phyloP scores from a whole-genome alignment of 2,888 invertebrate genomes.

The Nomada hirtipes region DNA sequence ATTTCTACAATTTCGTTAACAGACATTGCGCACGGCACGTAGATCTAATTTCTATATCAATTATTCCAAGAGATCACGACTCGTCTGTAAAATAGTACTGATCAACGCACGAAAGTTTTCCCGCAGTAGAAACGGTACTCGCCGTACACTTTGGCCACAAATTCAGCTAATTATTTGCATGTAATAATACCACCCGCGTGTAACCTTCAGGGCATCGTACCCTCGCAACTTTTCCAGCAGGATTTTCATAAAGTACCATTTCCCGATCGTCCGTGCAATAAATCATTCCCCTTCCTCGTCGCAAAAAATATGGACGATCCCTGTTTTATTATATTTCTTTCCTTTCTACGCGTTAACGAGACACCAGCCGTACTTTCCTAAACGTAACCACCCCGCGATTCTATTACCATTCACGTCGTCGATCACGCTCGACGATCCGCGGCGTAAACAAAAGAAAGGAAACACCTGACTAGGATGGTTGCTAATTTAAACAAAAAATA shows the following conservation, averaged over 20 bases:
- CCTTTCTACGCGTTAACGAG: not conserved
- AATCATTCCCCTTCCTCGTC: not conserved
- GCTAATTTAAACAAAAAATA: constrained; percentile 51
- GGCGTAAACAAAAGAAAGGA: constrained; percentile 53
- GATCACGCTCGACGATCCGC: constrained; percentile 21
- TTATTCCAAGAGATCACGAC: not conserved
- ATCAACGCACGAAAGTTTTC: not conserved
- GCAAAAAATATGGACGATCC: not conserved
- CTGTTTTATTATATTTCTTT: not conserved
- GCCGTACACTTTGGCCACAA: not conserved
- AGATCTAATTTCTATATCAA: not conserved
- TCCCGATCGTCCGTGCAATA: constrained; percentile 27
- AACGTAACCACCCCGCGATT: not conserved
- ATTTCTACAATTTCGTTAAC: not conserved
- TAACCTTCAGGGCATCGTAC: not conserved
- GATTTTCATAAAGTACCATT: constrained; percentile 36
- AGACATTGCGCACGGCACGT: not conserved
- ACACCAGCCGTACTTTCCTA: constrained; percentile 9
- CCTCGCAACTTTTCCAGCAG: constrained; percentile 31
- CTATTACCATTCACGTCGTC: constrained; percentile 3
- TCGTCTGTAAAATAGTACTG: not conserved
- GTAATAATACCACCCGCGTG: not conserved
- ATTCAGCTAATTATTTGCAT: constrained; percentile 34
- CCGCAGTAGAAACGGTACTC: not conserved
- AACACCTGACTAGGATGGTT: constrained; percentile 46